A percentile compares a stretch with the other conserved stretches of the same genome.
phyloP scores from a whole-genome alignment of 2,888 invertebrate species.

The Nephrotoma appendiculata region DNA sequence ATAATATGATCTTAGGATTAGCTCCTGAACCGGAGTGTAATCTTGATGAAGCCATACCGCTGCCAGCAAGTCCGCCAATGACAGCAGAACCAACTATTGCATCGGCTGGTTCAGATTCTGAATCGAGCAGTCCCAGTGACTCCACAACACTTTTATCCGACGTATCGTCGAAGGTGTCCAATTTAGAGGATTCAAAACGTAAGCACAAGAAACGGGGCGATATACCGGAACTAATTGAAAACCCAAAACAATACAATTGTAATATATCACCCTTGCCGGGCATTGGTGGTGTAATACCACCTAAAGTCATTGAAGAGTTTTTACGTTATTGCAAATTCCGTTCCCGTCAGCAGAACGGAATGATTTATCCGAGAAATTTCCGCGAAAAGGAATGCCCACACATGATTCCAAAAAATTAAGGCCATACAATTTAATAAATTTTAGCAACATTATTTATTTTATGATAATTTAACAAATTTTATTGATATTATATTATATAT shows the following conservation, averaged over 20 bases:
- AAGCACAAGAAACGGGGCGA: neutral
- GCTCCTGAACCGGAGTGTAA: slow-evolving; percentile 1
- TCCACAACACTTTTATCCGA: slow-evolving; percentile 7
- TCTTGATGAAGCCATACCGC: neutral
- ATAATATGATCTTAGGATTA: slow-evolving; percentile 13
- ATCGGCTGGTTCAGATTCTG: neutral
- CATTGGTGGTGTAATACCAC: slow-evolving; percentile 41
- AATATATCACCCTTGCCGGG: slow-evolving; percentile 40
- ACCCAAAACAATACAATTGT: slow-evolving; percentile 12
- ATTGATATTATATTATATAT: neutral
- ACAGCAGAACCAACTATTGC: neutral
- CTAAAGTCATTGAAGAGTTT: slow-evolving; percentile 36
- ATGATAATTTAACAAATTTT: neutral
- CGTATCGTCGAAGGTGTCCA: slow-evolving; percentile 9
- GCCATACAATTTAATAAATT: neutral
- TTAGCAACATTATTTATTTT: neutral
- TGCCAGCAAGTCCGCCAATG: neutral
- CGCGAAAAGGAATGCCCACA: slow-evolving; percentile 17
- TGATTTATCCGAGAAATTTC: slow-evolving; percentile 17
- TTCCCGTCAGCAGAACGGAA: slow-evolving; percentile 16
- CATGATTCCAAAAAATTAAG: slow-evolving; percentile 10
- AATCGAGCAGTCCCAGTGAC: neutral
- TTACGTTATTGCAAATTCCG: slow-evolving; percentile 29
- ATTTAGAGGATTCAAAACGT: neutral
- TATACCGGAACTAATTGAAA: neutral